phyloP scores from a whole-genome alignment of 30 jellyfish, hydroid and myxozoan species.

The Phacellophora camtschatica region DNA sequence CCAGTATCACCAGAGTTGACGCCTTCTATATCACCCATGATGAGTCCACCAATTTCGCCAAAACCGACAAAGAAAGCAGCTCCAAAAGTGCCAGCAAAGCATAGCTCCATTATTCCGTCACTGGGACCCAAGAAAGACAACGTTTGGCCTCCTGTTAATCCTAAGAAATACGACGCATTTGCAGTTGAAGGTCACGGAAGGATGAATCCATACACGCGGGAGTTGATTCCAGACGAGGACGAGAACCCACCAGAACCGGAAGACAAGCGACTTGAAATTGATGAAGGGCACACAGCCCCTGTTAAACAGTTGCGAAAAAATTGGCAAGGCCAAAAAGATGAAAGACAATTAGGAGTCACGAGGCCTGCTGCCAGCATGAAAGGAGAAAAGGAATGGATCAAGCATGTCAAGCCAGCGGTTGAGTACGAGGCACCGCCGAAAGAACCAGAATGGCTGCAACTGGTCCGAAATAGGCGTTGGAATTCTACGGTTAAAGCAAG shows the following conservation, averaged over 20 bases:
- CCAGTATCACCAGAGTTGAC: too few relatives aligned
- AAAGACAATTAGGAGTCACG: constrained; percentile 72
- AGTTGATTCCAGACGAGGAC: constrained; percentile 64
- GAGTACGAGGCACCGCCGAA: constrained; percentile 89
- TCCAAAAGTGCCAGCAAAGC: not conserved
- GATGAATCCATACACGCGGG: constrained; percentile 72
- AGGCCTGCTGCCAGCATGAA: constrained; percentile 69
- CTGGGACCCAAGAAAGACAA: constrained; percentile 30
- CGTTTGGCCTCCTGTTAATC: constrained; percentile 75
- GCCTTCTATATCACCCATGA: too few relatives aligned
- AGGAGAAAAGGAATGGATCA: constrained; percentile 81
- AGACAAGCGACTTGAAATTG: constrained; percentile 70
- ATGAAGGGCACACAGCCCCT: constrained; percentile 78
- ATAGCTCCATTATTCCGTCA: constrained; percentile 33
- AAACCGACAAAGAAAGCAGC: constrained; percentile 17
- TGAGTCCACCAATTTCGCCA: not conserved
- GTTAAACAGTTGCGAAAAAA: constrained; percentile 64
- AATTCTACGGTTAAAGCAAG: constrained; percentile 92
- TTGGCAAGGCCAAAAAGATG: constrained; percentile 55
- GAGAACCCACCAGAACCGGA: constrained; percentile 44
- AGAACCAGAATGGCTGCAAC: constrained; percentile 88
- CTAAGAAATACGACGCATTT: constrained; percentile 83
- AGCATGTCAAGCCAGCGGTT: constrained; percentile 81
- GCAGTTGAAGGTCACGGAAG: constrained; percentile 94
- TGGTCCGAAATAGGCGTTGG: constrained; percentile 94